Evolutionary conservation across 2,797 vertebrate genomes (phyloP).

Genomic region (Spea hammondii): DNA sequence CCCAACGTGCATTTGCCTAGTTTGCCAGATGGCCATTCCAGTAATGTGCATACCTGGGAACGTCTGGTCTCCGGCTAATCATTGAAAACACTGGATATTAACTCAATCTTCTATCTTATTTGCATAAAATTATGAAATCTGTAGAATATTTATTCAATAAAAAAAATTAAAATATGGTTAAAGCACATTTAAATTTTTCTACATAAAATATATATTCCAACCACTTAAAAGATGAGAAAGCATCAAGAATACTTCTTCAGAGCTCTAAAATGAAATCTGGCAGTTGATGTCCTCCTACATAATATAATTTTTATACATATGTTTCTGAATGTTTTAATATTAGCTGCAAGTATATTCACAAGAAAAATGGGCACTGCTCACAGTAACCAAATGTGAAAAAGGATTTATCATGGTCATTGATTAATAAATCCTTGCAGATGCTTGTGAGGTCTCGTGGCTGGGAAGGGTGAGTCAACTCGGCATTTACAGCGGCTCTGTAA

Average conservation of each 20-base stretch:
- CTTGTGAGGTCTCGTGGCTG: too few relatives aligned
- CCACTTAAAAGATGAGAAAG: conserved; percentile 25
- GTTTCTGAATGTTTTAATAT: conserved; percentile 21
- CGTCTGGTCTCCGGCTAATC: not conserved
- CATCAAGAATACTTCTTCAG: conserved; percentile 11
- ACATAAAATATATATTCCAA: conserved; percentile 21
- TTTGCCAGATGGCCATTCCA: too few relatives aligned
- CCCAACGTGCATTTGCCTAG: too few relatives aligned
- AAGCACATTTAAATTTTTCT: not conserved
- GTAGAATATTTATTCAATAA: not conserved
- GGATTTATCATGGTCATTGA: too few relatives aligned
- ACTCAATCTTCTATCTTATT: not conserved
- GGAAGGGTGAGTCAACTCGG: too few relatives aligned
- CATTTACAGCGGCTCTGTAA: too few relatives aligned
- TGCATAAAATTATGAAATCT: not conserved
- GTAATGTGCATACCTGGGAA: not conserved
- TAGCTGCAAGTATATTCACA: conserved; percentile 3
- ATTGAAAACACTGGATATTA: not conserved
- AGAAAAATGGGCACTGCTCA: not conserved
- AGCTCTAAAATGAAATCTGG: conserved; percentile 10
- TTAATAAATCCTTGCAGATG: too few relatives aligned
- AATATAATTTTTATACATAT: conserved; percentile 1
- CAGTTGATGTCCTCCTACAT: conserved; percentile 43
- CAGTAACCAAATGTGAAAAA: not conserved
- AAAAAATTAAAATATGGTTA: conserved; percentile 6